Conservation (phyloP, 2,888 invertebrate genomes). For the Diploptera punctata region DNA sequence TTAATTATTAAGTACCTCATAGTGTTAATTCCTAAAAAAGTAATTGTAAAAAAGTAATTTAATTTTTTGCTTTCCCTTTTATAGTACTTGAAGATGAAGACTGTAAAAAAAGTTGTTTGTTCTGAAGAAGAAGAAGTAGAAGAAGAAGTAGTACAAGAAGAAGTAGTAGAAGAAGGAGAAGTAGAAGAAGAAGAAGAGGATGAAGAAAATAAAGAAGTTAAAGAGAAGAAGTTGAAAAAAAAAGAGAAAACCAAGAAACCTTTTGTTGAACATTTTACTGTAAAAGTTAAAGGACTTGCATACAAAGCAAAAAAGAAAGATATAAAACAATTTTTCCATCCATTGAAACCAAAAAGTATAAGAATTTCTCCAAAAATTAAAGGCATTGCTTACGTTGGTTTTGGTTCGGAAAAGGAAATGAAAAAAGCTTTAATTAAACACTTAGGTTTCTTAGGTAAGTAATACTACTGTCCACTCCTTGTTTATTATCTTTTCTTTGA, state of each 20-base stretch:
- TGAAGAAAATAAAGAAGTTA: conserved; percentile 58
- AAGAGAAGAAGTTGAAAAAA: conserved; percentile 55
- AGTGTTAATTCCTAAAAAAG: too few relatives aligned
- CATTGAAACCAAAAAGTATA: conserved; percentile 78
- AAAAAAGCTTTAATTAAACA: conserved; percentile 82
- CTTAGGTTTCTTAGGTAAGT: conserved; percentile 82
- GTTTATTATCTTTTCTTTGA: too few relatives aligned
- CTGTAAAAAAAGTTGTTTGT: conserved; percentile 36
- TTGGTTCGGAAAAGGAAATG: conserved; percentile 80
- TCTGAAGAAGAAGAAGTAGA: conserved; percentile 66
- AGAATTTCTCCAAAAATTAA: conserved; percentile 76
- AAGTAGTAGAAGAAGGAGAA: conserved; percentile 53
- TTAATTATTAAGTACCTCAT: too few relatives aligned
- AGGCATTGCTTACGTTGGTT: conserved; percentile 92
- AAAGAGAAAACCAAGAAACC: conserved; percentile 48
- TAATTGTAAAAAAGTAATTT: too few relatives aligned
- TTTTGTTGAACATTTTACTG: conserved; percentile 59
- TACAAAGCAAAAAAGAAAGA: conserved; percentile 83
- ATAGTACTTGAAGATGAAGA: conserved; percentile 62
- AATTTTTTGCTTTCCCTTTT: conserved; percentile 47
- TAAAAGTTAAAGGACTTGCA: conserved; percentile 80
- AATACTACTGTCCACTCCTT: too few relatives aligned
- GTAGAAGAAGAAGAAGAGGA: conserved; percentile 63
- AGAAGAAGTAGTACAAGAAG: conserved; percentile 54
- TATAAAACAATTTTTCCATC: conserved; percentile 84